Percentiles rank a stretch among this genome's conserved stretches.
phyloP scores from a whole-genome alignment of 1,140 invertebrate genomes.

The Varroa destructor region DNA sequence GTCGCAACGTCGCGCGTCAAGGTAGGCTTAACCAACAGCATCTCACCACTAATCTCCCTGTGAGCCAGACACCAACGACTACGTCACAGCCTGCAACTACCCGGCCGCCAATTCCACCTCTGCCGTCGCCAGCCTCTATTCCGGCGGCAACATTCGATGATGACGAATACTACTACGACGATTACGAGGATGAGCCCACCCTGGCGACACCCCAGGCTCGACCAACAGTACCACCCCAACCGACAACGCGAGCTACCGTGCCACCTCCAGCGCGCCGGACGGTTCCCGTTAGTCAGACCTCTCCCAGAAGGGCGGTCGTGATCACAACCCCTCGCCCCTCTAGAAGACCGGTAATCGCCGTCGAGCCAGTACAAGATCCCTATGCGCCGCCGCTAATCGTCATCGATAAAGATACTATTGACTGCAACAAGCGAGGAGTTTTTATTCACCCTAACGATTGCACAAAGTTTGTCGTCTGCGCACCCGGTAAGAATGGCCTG shows the following conservation, averaged over 20 bases:
- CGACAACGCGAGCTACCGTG: not conserved
- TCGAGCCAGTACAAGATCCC: conserved; percentile 28
- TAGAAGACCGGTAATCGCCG: conserved; percentile 28
- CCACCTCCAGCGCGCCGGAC: not conserved
- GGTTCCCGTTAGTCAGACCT: not conserved
- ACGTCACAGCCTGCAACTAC: conserved; percentile 25
- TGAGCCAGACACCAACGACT: conserved; percentile 12
- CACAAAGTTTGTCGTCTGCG: conserved; percentile 37
- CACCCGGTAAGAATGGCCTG: conserved; percentile 33
- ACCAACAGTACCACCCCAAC: conserved; percentile 28
- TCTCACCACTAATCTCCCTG: too few species aligned
- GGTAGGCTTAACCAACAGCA: too few species aligned
- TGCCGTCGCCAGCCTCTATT: conserved; percentile 29
- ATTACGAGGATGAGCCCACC: conserved; percentile 18
- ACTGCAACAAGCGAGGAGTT: conserved; percentile 35
- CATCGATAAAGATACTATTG: conserved; percentile 32
- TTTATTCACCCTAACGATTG: conserved; percentile 36
- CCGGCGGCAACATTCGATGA: not conserved
- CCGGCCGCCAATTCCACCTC: conserved; percentile 24
- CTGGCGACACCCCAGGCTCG: conserved; percentile 16
- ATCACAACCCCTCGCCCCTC: conserved; percentile 22
- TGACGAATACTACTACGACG: conserved; percentile 27
- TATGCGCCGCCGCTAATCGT: conserved; percentile 33
- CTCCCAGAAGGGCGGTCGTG: conserved; percentile 28
- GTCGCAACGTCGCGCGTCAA: not conserved